Evolutionary conservation across 2,797 vertebrate genomes (phyloP).

Genomic region (Botia kubotai): DNA sequence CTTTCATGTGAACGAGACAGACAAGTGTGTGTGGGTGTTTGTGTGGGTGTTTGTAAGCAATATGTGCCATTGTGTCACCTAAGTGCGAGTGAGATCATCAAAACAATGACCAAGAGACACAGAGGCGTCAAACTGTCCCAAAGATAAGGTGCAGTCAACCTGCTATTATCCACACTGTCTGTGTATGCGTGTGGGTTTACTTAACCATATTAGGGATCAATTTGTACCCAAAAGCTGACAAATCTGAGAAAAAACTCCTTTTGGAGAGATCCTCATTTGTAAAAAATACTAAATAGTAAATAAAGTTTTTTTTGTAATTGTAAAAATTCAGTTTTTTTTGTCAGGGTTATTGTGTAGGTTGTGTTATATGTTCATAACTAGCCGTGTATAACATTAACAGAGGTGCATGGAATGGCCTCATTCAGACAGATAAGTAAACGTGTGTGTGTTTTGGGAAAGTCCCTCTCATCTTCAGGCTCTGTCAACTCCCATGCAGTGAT

Average conservation of each 20-base stretch:
- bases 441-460: constrained; percentile 54
- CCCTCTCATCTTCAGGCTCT: constrained; percentile 45
- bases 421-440: neutral
- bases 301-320: no score
- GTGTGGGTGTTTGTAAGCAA: constrained; percentile 27
- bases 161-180: constrained; percentile 55
- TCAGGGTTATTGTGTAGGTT: no score
- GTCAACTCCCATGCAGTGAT: constrained; percentile 34
- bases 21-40: constrained; percentile 24
- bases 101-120: constrained; percentile 73
- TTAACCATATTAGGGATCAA: no score
- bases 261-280: no score
- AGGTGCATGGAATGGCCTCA: no score
- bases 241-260: no score
- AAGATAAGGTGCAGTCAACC: constrained; percentile 63
- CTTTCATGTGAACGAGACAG: constrained; percentile 47
- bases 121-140: constrained; percentile 70
- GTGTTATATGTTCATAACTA: no score
- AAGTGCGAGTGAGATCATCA: constrained; percentile 63
- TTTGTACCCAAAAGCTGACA: no score
- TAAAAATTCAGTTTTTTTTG: no score
- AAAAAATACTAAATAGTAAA: no score
- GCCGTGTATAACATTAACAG: no score
- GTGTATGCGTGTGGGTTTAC: constrained; percentile 44
- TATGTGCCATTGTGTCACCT: constrained; percentile 62